Conservation (phyloP, 2,797 vertebrate species). For the Labroides dimidiatus region DNA sequence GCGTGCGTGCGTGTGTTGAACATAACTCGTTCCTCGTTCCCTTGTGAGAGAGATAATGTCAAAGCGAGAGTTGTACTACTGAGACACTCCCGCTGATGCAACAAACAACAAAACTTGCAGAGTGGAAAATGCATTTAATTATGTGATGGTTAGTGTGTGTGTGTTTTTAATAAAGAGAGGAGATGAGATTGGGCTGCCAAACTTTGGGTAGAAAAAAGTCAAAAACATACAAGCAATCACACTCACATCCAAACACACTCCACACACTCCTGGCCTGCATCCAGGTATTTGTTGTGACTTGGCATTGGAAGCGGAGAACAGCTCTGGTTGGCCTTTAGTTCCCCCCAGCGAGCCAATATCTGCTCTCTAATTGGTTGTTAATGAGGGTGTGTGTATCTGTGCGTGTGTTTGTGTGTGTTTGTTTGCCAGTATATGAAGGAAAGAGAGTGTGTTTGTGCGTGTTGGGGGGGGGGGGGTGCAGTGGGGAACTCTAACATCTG, state of each 20-base stretch:
- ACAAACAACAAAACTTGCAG: conserved; percentile 69
- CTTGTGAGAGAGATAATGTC: conserved; percentile 63
- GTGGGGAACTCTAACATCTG: conserved; percentile 73
- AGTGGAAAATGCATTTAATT: conserved; percentile 54
- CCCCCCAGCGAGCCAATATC: conserved; percentile 76
- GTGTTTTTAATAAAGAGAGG: conserved; percentile 49
- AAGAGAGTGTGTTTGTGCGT: conserved; percentile 18
- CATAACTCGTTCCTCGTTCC: conserved; percentile 50
- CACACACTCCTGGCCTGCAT: conserved; percentile 58
- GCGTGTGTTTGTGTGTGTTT: conserved; percentile 18
- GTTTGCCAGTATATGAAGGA: conserved; percentile 2
- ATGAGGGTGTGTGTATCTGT: conserved; percentile 65
- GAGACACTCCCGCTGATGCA: conserved; percentile 73
- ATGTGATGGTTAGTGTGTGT: conserved; percentile 37
- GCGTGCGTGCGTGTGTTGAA: conserved; percentile 32
- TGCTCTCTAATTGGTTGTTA: conserved; percentile 83
- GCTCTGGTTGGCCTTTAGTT: conserved; percentile 75
- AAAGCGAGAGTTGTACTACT: conserved; percentile 55
- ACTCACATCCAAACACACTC: conserved; percentile 8
- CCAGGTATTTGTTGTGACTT: conserved; percentile 80
- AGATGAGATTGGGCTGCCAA: conserved; percentile 47
- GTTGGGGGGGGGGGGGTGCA: conserved; percentile 22
- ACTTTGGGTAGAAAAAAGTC: conserved; percentile 38
- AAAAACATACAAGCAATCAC: conserved; percentile 19
- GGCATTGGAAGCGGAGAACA: conserved; percentile 61